Evolutionary conservation across 64 coral and sea anemone genomes (phyloP), one percentile per base, ranked within the genome.

Genomic region (Stichodactyla helianthus): DNA sequence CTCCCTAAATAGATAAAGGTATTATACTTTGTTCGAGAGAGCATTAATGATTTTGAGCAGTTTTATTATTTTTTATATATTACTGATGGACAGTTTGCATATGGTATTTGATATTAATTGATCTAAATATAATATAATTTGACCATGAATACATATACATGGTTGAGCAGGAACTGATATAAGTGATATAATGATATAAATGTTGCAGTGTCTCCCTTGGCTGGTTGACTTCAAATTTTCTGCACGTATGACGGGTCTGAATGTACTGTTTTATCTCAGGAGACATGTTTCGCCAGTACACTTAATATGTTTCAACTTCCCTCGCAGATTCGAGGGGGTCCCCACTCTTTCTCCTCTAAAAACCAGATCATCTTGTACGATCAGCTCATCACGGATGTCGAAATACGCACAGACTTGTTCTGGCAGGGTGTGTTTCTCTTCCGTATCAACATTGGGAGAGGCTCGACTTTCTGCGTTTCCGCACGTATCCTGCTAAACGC

Each of bases 211-310:
- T 76, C 20, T 89, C 77, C 18, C 65, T 88, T 1, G 78, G 28
- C 55, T 88, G 87, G 10, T 51, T 52, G 18, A 44, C 23, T 26
- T 88, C 86, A 81, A 80, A 79, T 7, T 56, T 58, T 18, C 86
- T 77, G 52, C 86, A 87, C 14, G 77, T 35, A 23, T 87, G 51
- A 87, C 67, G 54, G 25, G 10, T 54, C 55, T 87, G 67, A 58
- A 88, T 77, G 50, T 59, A 77, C 26, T 64, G 86, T 50, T 79
- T 88, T 10, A 80, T 61, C 12, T 88, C 57, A 19, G 22, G 6
- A 55, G 54, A 79, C 86, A 88, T 88, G 13, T 71, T 44, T 7
- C 27, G 57, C 83, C 83, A 85, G 14, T 50, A 68, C 6, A 86
- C 19, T 55, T 55, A 1, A 84, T 0, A 27, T 86, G 84, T 35